phyloP scores from a whole-genome alignment of 2,888 invertebrate genomes.

The Actias luna region DNA sequence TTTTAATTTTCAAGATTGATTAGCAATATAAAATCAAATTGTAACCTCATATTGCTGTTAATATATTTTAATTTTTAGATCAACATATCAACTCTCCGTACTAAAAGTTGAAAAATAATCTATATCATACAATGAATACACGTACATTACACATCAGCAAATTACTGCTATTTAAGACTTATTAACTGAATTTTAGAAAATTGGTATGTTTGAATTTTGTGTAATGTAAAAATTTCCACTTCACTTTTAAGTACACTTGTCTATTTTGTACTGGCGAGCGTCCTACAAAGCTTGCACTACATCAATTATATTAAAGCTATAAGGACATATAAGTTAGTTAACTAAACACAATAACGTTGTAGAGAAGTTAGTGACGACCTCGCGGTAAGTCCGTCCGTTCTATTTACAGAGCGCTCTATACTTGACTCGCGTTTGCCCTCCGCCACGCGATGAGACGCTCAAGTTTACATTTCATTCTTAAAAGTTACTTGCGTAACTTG shows the following conservation, averaged over 20 bases:
- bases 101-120: too few species aligned
- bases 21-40: too few species aligned
- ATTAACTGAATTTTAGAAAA: background rate
- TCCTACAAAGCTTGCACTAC: conserved; percentile 27
- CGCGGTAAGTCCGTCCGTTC: conserved; percentile 45
- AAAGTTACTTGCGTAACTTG: conserved; percentile 72
- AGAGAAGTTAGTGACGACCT: conserved; percentile 43
- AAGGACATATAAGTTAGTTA: conserved; percentile 58
- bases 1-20: too few species aligned
- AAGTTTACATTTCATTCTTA: conserved; percentile 67
- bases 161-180: too few species aligned
- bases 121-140: too few species aligned
- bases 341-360: conserved; percentile 53
- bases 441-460: conserved; percentile 38
- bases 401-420: conserved; percentile 56
- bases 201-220: background rate
- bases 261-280: background rate
- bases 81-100: too few species aligned
- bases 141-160: too few species aligned
- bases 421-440: conserved; percentile 65
- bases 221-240: background rate
- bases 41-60: too few species aligned
- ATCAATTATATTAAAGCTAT: conserved; percentile 38
- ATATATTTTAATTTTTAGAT: too few species aligned
- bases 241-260: background rate